A percentile compares a stretch with the other conserved stretches of the same genome.
Conservation (phyloP, 2,797 vertebrate genomes). For the Bucorvus abyssinicus region DNA sequence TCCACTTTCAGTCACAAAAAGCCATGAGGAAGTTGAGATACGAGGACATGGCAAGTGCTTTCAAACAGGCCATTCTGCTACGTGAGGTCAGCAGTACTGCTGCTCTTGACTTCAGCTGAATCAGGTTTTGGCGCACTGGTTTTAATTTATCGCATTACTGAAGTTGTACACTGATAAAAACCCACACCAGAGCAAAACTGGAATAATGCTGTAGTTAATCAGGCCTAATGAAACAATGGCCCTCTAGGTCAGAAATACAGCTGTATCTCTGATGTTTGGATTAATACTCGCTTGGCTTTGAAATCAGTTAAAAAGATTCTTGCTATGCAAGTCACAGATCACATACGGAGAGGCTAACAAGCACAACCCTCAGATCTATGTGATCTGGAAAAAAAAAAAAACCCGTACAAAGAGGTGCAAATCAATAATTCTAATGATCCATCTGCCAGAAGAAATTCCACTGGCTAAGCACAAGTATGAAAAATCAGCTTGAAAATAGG, state of each 20-base stretch:
- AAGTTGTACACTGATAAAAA: constrained; percentile 1
- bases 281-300: not conserved
- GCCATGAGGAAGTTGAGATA: not conserved
- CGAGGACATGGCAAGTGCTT: not conserved
- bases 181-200: not conserved
- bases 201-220: constrained; percentile 28
- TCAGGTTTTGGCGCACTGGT: not conserved
- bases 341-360: not conserved
- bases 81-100: not conserved
- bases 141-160: constrained; percentile 40
- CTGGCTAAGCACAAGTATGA: not conserved
- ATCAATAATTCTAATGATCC: not conserved
- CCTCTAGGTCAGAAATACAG: constrained; percentile 40
- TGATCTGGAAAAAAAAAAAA: not conserved
- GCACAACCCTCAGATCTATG: not conserved
- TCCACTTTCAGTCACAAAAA: not conserved
- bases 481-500: not conserved
- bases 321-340: not conserved
- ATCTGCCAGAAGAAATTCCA: not conserved
- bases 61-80: not conserved
- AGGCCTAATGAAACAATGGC: constrained; percentile 23
- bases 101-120: constrained; percentile 1
- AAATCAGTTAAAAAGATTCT: constrained; percentile 14
- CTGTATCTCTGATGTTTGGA: constrained; percentile 24
- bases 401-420: not conserved